Evolutionary conservation across 2,888 invertebrate species (phyloP), one percentile per base, ranked within the genome.

Genomic region (Stenoptilia bipunctidactyla): DNA sequence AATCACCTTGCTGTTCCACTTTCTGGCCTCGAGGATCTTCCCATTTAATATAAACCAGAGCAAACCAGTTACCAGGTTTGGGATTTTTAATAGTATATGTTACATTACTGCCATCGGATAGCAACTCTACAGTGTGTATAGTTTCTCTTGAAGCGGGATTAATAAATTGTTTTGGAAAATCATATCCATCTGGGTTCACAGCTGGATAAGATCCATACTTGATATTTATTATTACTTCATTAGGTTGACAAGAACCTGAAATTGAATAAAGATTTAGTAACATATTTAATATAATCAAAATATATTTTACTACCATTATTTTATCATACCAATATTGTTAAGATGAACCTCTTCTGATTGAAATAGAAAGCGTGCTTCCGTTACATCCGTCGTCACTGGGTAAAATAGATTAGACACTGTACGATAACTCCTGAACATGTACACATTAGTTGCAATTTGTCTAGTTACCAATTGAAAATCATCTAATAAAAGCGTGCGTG

Each of bases 131-230:
- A 13, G 84, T 80, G 54, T 88, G 85, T 38, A 88, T 71, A 0
- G 54, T 45, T 43, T 85, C 73, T 48, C 87, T 77, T 39, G 61
- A 64, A 1, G 69, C 62, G 12, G 84, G 68, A 45, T 79, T 76
- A 43, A 90, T 66, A 54, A 90, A 87, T 46, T 87, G 77, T 42
- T 88, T 88, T 0, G 93, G 92, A 57, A 92, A 92, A 36, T 88
- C 86, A 35, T 93, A 90, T 45, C 91, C 91, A 59, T 94, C 92
- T 1, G 94, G 92, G 59, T 89, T 90, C 43, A 95, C 89, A 2
- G 94, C 90, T 14, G 96, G 95, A 56, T 92, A 90, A 36, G 94
- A 90, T 12, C 92, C 92, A 51, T 91, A 88, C 63, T 94, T 94
- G 40, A 96, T 68, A 58, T 91, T 88, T 52, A 90, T 76, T 48